Percentiles rank a stretch among this genome's conserved stretches.
These are phyloP conservation scores for Tinamus major DNA, from an alignment of 2,797 vertebrate species.

Conservation along the genomic window DNA sequence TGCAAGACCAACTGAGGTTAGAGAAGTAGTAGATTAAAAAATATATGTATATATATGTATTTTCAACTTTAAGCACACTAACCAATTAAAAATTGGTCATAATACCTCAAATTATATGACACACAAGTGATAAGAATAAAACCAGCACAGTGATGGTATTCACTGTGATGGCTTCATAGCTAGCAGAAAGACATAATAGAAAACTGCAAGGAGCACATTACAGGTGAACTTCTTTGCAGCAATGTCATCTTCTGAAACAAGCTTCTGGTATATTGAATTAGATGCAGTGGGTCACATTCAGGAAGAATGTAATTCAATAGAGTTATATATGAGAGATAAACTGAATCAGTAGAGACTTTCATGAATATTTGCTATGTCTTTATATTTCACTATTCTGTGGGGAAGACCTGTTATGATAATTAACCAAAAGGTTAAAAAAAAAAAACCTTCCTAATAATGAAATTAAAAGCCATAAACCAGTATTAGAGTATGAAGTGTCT, in stretches of 20 bases:
- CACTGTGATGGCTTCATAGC: not conserved
- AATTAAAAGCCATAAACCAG: not conserved
- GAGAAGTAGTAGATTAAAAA: not conserved
- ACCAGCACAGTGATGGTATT: not conserved
- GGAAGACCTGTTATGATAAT: not conserved
- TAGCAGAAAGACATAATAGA: not conserved
- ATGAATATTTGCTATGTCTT: not conserved
- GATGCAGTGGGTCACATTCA: not conserved
- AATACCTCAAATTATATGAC: not conserved
- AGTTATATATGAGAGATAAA: not conserved
- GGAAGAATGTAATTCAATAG: not conserved
- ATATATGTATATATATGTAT: not conserved
- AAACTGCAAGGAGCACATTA: not conserved
- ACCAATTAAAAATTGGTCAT: not conserved
- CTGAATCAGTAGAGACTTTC: not conserved
- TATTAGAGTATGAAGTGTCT: not conserved
- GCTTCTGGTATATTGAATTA: not conserved
- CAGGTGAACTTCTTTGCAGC: not conserved
- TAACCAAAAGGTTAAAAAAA: not conserved
- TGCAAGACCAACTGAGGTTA: not conserved
- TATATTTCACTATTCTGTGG: not conserved
- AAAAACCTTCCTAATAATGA: not conserved
- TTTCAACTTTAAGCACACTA: not conserved
- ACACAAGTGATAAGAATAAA: not conserved
- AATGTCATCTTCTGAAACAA: not conserved